These are phyloP conservation scores for Allygus modestus DNA, from an alignment of 2,888 invertebrate species.

Conservation along the genomic window DNA sequence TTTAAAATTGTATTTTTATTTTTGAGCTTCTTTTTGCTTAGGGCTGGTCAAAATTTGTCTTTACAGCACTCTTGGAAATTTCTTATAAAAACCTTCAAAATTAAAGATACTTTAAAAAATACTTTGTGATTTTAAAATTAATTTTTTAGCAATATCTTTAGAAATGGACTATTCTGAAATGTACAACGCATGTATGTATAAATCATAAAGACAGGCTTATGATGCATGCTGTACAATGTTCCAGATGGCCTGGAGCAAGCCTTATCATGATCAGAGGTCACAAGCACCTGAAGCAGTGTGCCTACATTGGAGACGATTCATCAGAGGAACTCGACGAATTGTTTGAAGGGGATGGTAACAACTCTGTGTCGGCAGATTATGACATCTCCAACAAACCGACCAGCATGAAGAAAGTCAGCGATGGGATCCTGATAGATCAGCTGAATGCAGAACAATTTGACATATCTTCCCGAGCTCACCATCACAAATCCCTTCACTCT, in stretches of 20 bases:
- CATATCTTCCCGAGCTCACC: slow-evolving; percentile 40
- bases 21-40: too few relatives aligned
- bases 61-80: too few relatives aligned
- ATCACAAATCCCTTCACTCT: slow-evolving; percentile 20
- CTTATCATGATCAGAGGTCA: slow-evolving; percentile 87
- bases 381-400: slow-evolving; percentile 80
- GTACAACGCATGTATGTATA: too few relatives aligned
- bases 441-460: slow-evolving; percentile 72
- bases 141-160: too few relatives aligned
- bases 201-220: too few relatives aligned
- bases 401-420: slow-evolving; percentile 80
- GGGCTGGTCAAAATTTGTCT: too few relatives aligned
- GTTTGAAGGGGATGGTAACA: slow-evolving; percentile 72
- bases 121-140: too few relatives aligned
- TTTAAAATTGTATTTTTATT: too few relatives aligned
- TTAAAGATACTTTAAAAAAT: too few relatives aligned
- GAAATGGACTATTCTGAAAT: too few relatives aligned
- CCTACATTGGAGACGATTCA: slow-evolving; percentile 89
- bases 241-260: slow-evolving; percentile 87
- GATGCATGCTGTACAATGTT: neutral
- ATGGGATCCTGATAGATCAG: slow-evolving; percentile 80
- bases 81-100: too few relatives aligned
- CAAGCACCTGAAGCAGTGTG: slow-evolving; percentile 86
- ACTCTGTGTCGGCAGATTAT: slow-evolving; percentile 72
- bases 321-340: slow-evolving; percentile 86